A percentile compares a stretch with the other conserved stretches of the same genome.
phyloP scores from a whole-genome alignment of 2,113 vertebrate species.

The Empidonax alnorum region DNA sequence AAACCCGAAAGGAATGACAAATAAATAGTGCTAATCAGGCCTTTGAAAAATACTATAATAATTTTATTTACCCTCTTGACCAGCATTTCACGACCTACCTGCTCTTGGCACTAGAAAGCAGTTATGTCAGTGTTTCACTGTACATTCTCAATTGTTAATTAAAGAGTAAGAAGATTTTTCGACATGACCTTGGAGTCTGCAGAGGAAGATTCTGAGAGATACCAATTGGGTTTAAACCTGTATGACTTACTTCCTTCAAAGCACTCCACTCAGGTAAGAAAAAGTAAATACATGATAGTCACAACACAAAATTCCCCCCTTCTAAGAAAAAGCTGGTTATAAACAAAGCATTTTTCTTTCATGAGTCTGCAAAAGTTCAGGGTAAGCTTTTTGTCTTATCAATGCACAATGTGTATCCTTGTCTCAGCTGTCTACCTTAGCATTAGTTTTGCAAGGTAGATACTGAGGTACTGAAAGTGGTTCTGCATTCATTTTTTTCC shows the following conservation, averaged over 20 bases:
- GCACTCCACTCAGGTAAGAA: background rate
- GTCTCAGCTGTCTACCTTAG: background rate
- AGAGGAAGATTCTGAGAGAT: background rate
- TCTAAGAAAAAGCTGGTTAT: background rate
- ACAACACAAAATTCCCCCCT: background rate
- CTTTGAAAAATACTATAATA: background rate
- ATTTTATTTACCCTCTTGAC: background rate
- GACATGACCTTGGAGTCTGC: background rate
- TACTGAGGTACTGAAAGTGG: background rate
- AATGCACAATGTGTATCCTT: background rate
- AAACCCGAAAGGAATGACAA: slow-evolving; percentile 13
- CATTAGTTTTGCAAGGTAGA: background rate
- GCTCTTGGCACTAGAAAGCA: background rate
- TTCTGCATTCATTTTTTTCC: background rate
- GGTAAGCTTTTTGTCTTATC: background rate
- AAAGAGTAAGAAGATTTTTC: background rate
- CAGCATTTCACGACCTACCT: background rate
- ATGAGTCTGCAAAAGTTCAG: background rate
- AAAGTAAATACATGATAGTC: background rate
- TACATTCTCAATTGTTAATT: background rate
- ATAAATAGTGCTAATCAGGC: background rate
- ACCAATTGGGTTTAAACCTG: background rate
- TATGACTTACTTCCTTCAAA: background rate
- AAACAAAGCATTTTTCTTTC: background rate
- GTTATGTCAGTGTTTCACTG: background rate